Base-by-base conservation (phyloP, 2,113 vertebrate species). In the Cettia cetti region DNA sequence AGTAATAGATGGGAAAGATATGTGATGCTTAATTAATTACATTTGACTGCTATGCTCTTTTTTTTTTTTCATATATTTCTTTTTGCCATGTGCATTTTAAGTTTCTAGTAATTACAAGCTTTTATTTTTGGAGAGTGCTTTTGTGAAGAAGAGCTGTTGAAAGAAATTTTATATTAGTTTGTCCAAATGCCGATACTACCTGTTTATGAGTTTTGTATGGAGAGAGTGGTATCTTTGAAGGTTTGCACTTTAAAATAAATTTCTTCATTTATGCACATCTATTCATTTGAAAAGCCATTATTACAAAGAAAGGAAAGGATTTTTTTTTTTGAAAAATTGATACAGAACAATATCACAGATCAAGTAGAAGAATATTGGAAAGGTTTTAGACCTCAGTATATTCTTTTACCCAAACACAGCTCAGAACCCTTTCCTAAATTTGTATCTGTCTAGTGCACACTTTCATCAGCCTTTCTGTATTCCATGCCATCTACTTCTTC, bases 1-100 rank as follows among this genome's bases (percentile, higher is more conserved):
- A 90, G 92, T 96, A 95, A 95, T 88, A 95, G 88, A 97, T 93
- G 85, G 89, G 89, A 97, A 96, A 95, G 94, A 90, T 95, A 96
- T 8, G 40, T 77, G 75, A 63, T 33, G 64, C 69, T 89, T 94
- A 86, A 95, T 88, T 97, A 94, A 94, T 94, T 91, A 63, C 10
- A 59, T 96, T 90, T 90, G 94, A 97, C 80, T 94, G 35, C 76
- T 78, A 33, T 60, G 35, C 23, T 70, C 4, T 66, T 23, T 40
- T n/a, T 37, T 19, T 21, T 35, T 39, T 11, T 7, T 21, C 13
- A 40, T 10, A 40, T 10, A 26, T 82, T 92, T 90, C 9, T 53
- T 86, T 90, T 92, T 81, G 22, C 59, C 26, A 7, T 39, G 39
- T 70, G 18, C 24, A 84, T 83, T 80, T 83, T 83, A 81, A 83